A percentile compares a stretch with the other conserved stretches of the same genome.
Conservation (phyloP, 1,140 invertebrate genomes). For the Drosophila nikananu region DNA sequence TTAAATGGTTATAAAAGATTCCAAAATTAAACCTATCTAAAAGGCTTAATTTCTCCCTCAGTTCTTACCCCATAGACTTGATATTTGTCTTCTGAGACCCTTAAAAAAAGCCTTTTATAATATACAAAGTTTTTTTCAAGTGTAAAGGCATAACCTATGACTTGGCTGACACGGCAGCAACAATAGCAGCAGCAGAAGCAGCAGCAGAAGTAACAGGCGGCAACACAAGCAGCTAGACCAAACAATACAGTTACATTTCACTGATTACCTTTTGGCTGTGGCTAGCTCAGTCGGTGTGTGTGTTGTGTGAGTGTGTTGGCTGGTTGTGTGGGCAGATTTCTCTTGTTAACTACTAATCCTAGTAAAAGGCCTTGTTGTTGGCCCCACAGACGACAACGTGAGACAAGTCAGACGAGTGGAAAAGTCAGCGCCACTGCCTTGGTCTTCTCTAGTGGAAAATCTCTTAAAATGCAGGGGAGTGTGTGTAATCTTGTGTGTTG, state of each 20-base stretch:
- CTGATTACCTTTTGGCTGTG: slow-evolving; percentile 82
- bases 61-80: no score
- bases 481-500: slow-evolving; percentile 25
- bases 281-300: slow-evolving; percentile 6
- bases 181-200: slow-evolving; percentile 10
- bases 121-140: not conserved
- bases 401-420: slow-evolving; percentile 70
- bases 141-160: slow-evolving; percentile 40
- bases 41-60: not conserved
- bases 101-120: not conserved
- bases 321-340: slow-evolving; percentile 75
- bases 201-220: not conserved
- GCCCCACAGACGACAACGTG: slow-evolving; percentile 59
- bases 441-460: slow-evolving; percentile 71
- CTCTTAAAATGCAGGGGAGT: slow-evolving; percentile 68
- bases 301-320: slow-evolving; percentile 16
- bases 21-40: not conserved
- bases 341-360: slow-evolving; percentile 83
- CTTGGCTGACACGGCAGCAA: slow-evolving; percentile 56
- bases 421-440: slow-evolving; percentile 66
- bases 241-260: slow-evolving; percentile 83
- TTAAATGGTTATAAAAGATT: not conserved
- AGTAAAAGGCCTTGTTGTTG: slow-evolving; percentile 79
- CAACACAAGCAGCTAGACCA: slow-evolving; percentile 49
- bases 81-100: not conserved